phyloP scores from a whole-genome alignment of 2,113 vertebrate species.

The Monarcha castaneiventris region DNA sequence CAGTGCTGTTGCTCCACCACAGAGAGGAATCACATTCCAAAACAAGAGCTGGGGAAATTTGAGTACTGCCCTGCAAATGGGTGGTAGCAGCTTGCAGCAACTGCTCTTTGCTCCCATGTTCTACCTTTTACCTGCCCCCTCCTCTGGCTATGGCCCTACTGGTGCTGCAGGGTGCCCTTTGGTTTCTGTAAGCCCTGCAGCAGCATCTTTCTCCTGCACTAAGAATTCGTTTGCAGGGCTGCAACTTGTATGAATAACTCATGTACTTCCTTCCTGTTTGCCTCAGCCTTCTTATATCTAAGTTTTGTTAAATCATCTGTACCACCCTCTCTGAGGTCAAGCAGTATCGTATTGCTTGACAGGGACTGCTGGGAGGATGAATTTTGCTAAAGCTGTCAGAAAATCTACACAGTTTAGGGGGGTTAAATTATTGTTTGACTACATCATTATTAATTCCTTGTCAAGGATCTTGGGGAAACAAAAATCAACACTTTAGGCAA shows the following conservation, averaged over 20 bases:
- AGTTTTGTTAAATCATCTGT: not conserved
- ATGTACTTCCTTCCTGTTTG: not conserved
- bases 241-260: not conserved
- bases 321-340: not conserved
- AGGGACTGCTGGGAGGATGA: not conserved
- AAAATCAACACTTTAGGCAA: not conserved
- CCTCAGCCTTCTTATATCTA: not conserved
- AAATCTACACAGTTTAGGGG: not conserved
- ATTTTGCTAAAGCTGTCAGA: not conserved
- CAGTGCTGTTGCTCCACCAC: not conserved
- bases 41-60: fast-evolving
- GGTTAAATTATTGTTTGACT: not conserved
- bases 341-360: not conserved
- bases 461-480: not conserved
- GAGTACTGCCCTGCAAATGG: fast-evolving
- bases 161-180: not conserved
- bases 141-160: not conserved
- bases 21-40: not conserved
- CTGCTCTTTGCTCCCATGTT: not conserved
- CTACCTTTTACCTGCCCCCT: not conserved
- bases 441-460: not conserved
- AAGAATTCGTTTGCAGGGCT: not conserved
- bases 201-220: not conserved
- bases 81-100: not conserved
- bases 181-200: not conserved